phyloP scores from a whole-genome alignment of 2,797 vertebrate genomes.

The Euphonia xanthogaster region DNA sequence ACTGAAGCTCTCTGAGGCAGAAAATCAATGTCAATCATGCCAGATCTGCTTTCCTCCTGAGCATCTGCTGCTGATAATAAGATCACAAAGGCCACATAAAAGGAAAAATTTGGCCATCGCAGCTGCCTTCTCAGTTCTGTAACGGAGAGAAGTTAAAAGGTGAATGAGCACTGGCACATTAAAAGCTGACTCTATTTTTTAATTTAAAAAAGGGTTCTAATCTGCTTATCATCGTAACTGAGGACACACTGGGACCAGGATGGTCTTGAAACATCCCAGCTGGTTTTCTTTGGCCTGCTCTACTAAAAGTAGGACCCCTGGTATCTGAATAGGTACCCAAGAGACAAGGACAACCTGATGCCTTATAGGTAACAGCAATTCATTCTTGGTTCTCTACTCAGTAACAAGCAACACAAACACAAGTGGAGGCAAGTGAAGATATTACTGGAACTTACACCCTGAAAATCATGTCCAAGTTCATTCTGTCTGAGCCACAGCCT shows the following conservation, averaged over 20 bases:
- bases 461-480: neutral
- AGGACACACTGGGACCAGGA: neutral
- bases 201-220: neutral
- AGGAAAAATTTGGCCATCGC: neutral
- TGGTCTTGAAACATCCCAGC: neutral
- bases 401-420: neutral
- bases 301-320: neutral
- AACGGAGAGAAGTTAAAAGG: neutral
- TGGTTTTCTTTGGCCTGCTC: neutral
- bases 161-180: neutral
- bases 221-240: neutral
- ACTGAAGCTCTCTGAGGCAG: constrained; percentile 9
- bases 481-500: neutral
- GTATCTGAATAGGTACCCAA: neutral
- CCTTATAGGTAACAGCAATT: neutral
- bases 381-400: neutral
- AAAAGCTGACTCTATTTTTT: neutral
- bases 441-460: neutral
- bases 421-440: neutral
- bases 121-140: neutral
- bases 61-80: neutral
- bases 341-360: neutral
- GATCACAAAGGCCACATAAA: neutral
- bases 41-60: constrained; percentile 24
- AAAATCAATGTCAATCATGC: constrained; percentile 22